These are phyloP conservation scores for Cistogaster globosa DNA, from an alignment of 2,888 invertebrate species.

Conservation along the genomic window DNA sequence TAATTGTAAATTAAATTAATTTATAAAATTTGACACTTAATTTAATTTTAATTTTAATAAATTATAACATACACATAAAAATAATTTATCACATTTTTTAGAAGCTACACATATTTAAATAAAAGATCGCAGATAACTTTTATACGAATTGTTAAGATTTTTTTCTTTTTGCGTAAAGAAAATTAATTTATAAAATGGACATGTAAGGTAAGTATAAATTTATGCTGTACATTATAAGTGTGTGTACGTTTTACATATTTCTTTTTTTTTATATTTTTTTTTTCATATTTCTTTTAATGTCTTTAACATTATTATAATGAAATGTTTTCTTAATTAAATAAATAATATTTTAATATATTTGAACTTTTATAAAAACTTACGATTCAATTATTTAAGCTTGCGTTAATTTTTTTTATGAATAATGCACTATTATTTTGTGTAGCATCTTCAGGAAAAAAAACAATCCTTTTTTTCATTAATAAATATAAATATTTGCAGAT, in stretches of 20 bases:
- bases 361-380: too few species aligned
- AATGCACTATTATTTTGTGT: too few species aligned
- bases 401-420: too few species aligned
- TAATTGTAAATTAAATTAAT: slow-evolving; percentile 49
- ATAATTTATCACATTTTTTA: slow-evolving; percentile 71
- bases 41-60: slow-evolving; percentile 39
- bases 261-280: not conserved
- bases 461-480: too few species aligned
- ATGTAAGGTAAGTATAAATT: not conserved
- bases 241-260: slow-evolving; percentile 2
- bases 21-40: slow-evolving; percentile 57
- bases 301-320: not conserved
- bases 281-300: too few species aligned
- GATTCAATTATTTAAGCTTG: too few species aligned
- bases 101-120: slow-evolving; percentile 72
- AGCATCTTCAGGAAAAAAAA: too few species aligned
- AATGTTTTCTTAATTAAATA: not conserved
- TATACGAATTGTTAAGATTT: not conserved
- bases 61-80: slow-evolving; percentile 71
- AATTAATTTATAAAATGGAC: not conserved
- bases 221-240: slow-evolving; percentile 14
- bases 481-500: too few species aligned
- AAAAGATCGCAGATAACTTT: slow-evolving; percentile 57
- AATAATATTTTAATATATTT: too few species aligned
- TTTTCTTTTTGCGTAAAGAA: slow-evolving; percentile 1